Conservation (phyloP, 2,888 invertebrate species). For the Trypoxylon attenuatum region DNA sequence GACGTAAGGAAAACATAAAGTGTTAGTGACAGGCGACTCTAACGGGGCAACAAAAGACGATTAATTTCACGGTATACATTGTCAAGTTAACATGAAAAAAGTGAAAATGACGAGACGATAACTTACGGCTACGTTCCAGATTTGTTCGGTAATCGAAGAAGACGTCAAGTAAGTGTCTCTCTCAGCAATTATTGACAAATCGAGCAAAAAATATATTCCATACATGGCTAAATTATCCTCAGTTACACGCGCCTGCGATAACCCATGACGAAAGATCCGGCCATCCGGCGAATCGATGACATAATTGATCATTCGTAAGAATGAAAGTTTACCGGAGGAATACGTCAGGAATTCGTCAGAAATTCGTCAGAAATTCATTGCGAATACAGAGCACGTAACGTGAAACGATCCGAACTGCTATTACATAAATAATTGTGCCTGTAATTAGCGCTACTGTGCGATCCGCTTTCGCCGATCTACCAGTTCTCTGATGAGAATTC, state of each 20-base stretch:
- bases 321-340: not conserved
- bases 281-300: slow-evolving; percentile 15
- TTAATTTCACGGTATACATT: no score
- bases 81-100: not conserved
- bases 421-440: slow-evolving; percentile 38
- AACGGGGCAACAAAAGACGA: no score
- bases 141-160: not conserved
- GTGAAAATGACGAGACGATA: not conserved
- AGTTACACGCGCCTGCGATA: not conserved
- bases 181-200: not conserved
- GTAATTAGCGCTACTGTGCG: slow-evolving; percentile 16
- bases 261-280: slow-evolving; percentile 14
- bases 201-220: not conserved
- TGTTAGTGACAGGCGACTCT: no score
- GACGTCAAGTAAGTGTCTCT: not conserved
- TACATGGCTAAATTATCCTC: not conserved
- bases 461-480: slow-evolving; percentile 24
- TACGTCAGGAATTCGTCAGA: slow-evolving; percentile 7
- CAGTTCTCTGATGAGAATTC: not conserved
- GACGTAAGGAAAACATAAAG: no score
- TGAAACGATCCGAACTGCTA: slow-evolving; percentile 15
- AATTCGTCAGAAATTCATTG: slow-evolving; percentile 26
- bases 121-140: not conserved
- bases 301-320: slow-evolving; percentile 18
- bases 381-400: slow-evolving; percentile 22